These are phyloP conservation scores for Python bivittatus DNA, from an alignment of 2,113 vertebrate species.

Conservation along the genomic window DNA sequence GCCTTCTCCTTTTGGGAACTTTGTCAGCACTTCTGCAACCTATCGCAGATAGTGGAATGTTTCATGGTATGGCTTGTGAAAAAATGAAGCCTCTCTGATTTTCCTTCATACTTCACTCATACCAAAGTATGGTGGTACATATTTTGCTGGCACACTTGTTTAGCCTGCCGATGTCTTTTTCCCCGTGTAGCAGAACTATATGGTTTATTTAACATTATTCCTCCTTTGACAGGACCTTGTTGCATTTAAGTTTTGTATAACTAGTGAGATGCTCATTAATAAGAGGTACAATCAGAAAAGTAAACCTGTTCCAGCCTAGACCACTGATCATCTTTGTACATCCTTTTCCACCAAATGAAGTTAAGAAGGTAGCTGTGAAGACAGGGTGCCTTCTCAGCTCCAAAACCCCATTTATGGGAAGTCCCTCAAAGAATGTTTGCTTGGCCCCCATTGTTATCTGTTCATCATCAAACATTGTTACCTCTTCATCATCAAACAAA, in stretches of 20 bases:
- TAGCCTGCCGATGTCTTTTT: conserved; percentile 7
- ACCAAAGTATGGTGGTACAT: neutral
- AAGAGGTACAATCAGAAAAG: conserved; percentile 14
- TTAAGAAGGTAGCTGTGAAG: neutral
- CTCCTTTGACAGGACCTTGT: conserved; percentile 1
- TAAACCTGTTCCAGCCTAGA: neutral
- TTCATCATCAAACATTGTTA: neutral
- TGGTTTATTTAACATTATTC: neutral
- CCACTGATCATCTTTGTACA: neutral
- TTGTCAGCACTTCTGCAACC: conserved; percentile 6
- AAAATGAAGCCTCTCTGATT: conserved; percentile 17
- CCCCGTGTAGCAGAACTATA: neutral
- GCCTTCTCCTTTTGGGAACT: neutral
- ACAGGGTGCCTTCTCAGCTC: neutral
- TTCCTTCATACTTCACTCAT: conserved; percentile 14
- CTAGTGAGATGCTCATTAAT: conserved; percentile 39
- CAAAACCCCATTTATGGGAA: neutral
- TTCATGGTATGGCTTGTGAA: conserved; percentile 1
- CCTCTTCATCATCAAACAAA: neutral
- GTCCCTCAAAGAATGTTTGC: neutral
- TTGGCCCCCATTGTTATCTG: neutral
- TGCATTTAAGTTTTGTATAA: neutral
- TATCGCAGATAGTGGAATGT: conserved; percentile 7
- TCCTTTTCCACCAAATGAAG: neutral
- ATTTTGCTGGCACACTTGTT: neutral